Conservation (phyloP, 2,888 invertebrate genomes). For the Piscicola geometra region DNA sequence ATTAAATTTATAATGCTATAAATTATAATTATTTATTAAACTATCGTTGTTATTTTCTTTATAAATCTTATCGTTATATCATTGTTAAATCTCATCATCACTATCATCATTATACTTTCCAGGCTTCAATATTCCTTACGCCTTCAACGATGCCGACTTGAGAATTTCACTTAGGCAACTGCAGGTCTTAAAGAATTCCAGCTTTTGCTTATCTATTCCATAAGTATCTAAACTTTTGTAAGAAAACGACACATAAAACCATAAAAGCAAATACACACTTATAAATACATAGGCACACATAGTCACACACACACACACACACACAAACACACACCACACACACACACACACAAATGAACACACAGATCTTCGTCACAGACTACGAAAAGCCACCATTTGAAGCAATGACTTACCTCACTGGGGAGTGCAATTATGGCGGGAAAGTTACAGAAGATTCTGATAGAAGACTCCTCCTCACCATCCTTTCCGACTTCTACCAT, state of each 20-base stretch:
- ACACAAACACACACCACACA: no score
- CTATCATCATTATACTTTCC: no score
- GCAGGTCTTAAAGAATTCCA: slow-evolving; percentile 60
- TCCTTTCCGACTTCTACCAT: slow-evolving; percentile 75
- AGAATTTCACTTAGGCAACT: slow-evolving; percentile 81
- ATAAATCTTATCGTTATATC: not conserved
- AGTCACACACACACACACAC: no score
- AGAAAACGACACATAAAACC: not conserved
- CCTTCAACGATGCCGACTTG: slow-evolving; percentile 90
- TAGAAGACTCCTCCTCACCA: slow-evolving; percentile 75
- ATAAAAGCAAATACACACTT: no score
- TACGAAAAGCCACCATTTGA: slow-evolving; percentile 77
- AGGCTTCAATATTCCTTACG: slow-evolving; percentile 91
- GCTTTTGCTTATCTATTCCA: no score
- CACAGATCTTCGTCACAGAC: slow-evolving; percentile 81
- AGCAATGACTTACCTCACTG: slow-evolving; percentile 79
- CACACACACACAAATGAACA: no score
- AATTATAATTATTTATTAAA: no score
- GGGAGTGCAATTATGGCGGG: slow-evolving; percentile 92
- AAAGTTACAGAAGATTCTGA: slow-evolving; percentile 94
- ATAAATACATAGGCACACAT: no score
- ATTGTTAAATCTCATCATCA: not conserved
- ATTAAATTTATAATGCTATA: no score
- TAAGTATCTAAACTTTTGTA: no score
- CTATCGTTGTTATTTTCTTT: not conserved